phyloP scores from a whole-genome alignment of 2,797 vertebrate species.

The Bryconaethiops microstoma region DNA sequence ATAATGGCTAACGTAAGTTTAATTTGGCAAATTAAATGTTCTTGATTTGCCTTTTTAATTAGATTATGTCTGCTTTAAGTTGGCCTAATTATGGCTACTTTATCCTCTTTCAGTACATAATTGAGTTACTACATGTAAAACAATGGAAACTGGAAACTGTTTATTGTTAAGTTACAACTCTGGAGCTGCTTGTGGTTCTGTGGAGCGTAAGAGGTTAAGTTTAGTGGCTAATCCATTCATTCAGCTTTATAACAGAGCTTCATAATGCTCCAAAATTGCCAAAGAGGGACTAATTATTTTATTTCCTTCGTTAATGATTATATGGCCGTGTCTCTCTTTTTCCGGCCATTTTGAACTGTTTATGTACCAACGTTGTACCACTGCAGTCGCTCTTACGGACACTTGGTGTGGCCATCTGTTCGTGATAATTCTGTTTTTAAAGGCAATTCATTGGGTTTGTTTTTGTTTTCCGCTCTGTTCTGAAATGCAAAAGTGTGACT shows the following conservation, averaged over 20 bases:
- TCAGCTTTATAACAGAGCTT: neutral
- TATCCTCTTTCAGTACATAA: too few species aligned
- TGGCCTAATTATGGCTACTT: too few species aligned
- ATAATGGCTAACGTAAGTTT: too few species aligned
- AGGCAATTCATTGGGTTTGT: slow-evolving; percentile 50
- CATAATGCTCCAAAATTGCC: neutral
- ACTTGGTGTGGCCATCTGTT: slow-evolving; percentile 53
- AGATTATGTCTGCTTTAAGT: too few species aligned
- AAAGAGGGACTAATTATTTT: neutral
- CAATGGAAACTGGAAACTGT: too few species aligned
- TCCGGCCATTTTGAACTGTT: neutral
- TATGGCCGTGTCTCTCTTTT: neutral
- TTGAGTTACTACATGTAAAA: too few species aligned
- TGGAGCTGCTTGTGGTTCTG: too few species aligned
- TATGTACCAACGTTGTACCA: slow-evolving; percentile 17
- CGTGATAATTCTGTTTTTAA: slow-evolving; percentile 50
- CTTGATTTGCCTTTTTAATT: too few species aligned
- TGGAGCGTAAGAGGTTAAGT: too few species aligned
- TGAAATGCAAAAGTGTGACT: slow-evolving; percentile 52
- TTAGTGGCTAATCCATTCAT: too few species aligned
- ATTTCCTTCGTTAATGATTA: neutral
- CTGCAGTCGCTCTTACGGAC: neutral
- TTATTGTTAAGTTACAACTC: too few species aligned
- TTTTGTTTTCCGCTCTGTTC: slow-evolving; percentile 54
- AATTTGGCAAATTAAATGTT: too few species aligned